These are phyloP conservation scores for Halocaridina rubra DNA, from an alignment of 2,888 invertebrate genomes.

Conservation along the genomic window DNA sequence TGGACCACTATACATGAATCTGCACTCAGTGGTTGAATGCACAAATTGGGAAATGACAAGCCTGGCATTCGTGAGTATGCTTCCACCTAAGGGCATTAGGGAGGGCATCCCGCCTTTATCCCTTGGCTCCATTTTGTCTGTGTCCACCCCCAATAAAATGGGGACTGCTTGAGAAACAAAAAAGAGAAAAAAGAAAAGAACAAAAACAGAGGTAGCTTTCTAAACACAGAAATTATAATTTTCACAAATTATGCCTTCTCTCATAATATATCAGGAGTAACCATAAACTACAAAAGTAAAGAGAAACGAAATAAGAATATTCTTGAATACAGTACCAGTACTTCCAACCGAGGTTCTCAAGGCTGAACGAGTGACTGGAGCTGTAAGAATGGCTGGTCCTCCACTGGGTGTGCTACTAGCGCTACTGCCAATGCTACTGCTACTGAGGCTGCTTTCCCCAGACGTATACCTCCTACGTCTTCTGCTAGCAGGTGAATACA, in stretches of 20 bases:
- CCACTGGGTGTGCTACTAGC: slow-evolving; percentile 30
- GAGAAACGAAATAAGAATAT: neutral
- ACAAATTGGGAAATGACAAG: too few relatives aligned
- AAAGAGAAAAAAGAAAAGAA: neutral
- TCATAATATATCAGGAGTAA: neutral
- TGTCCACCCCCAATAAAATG: neutral
- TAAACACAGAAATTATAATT: neutral
- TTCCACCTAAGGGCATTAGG: too few relatives aligned
- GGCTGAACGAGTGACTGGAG: slow-evolving; percentile 4
- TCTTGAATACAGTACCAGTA: neutral
- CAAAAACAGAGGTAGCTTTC: neutral
- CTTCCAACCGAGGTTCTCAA: neutral
- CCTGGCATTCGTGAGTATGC: too few relatives aligned
- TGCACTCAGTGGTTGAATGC: too few relatives aligned
- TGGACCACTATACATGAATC: too few relatives aligned
- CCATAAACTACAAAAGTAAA: neutral
- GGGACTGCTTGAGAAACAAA: neutral
- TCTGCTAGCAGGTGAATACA: neutral
- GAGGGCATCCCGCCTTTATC: too few relatives aligned
- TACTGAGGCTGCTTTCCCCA: slow-evolving; percentile 22
- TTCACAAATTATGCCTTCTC: neutral
- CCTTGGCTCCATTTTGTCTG: too few relatives aligned
- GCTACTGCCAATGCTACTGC: slow-evolving; percentile 24
- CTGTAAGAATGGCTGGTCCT: neutral
- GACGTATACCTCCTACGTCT: slow-evolving; percentile 24